phyloP scores from a whole-genome alignment of 2,888 invertebrate genomes.

The Anthrax anthrax region DNA sequence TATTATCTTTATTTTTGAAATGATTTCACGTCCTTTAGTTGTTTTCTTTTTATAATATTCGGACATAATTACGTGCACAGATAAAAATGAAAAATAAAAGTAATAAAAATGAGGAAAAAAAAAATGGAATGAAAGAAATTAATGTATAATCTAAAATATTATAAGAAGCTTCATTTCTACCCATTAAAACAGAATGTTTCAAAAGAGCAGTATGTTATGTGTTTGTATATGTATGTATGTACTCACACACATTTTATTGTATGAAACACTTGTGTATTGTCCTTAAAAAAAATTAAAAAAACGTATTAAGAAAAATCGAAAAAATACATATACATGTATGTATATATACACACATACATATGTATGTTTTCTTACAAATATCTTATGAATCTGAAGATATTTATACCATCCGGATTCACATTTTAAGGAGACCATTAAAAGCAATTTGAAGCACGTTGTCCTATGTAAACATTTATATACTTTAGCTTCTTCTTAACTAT shows the following conservation, averaged over 20 bases:
- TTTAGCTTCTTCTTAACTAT: neutral
- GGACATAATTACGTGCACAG: neutral
- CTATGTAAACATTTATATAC: slow-evolving; percentile 13
- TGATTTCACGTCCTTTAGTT: neutral
- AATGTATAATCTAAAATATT: slow-evolving; percentile 1
- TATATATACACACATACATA: no score
- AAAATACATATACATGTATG: no score
- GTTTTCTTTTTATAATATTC: neutral
- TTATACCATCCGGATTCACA: slow-evolving; percentile 4
- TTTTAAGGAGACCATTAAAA: slow-evolving; percentile 17
- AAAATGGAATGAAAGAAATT: neutral
- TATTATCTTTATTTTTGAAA: neutral
- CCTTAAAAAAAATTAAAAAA: neutral
- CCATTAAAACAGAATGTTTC: slow-evolving; percentile 6
- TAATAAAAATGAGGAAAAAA: neutral
- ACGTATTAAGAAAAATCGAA: neutral
- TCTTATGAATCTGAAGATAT: neutral
- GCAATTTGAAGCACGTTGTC: slow-evolving; percentile 20
- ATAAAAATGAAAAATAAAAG: neutral
- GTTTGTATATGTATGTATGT: no score
- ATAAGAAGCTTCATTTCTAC: slow-evolving; percentile 5
- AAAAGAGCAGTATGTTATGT: neutral
- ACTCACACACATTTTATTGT: no score
- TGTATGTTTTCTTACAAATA: no score
- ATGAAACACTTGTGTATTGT: neutral